phyloP scores from a whole-genome alignment of 2,797 vertebrate genomes.

The Microchirus variegatus region DNA sequence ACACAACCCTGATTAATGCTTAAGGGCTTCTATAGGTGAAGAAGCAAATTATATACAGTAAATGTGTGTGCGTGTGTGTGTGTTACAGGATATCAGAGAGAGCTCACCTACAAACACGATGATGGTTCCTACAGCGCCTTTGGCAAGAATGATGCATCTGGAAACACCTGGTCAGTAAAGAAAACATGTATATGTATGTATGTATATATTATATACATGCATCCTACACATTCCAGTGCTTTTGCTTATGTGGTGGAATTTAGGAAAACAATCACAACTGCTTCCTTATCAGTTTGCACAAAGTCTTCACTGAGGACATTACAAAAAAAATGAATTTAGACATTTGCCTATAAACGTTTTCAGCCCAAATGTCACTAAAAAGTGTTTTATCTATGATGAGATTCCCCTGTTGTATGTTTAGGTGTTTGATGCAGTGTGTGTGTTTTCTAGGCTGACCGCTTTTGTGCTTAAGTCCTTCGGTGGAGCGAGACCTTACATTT shows the following conservation, averaged over 20 bases:
- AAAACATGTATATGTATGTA: too few relatives aligned
- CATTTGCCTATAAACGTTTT: too few relatives aligned
- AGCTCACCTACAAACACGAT: constrained; percentile 87
- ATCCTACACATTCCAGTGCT: too few relatives aligned
- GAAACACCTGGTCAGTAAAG: constrained; percentile 88
- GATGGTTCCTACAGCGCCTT: constrained; percentile 94
- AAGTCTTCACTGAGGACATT: too few relatives aligned
- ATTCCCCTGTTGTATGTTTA: too few relatives aligned
- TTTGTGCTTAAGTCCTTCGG: constrained; percentile 90
- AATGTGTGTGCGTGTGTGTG: constrained; percentile 9
- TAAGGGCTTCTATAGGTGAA: background rate
- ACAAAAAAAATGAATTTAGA: too few relatives aligned
- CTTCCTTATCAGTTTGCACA: too few relatives aligned
- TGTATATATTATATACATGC: too few relatives aligned
- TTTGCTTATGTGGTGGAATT: too few relatives aligned
- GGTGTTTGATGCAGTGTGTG: background rate
- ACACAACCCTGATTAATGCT: background rate
- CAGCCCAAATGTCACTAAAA: too few relatives aligned
- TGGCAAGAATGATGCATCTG: constrained; percentile 70
- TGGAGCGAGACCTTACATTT: constrained; percentile 81
- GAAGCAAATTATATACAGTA: background rate
- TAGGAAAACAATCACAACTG: too few relatives aligned
- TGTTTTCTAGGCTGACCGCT: constrained; percentile 83
- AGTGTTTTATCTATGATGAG: too few relatives aligned
- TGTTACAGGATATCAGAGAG: constrained; percentile 87